phyloP scores from a whole-genome alignment of 2,797 vertebrate species.

The Trematomus bernacchii region DNA sequence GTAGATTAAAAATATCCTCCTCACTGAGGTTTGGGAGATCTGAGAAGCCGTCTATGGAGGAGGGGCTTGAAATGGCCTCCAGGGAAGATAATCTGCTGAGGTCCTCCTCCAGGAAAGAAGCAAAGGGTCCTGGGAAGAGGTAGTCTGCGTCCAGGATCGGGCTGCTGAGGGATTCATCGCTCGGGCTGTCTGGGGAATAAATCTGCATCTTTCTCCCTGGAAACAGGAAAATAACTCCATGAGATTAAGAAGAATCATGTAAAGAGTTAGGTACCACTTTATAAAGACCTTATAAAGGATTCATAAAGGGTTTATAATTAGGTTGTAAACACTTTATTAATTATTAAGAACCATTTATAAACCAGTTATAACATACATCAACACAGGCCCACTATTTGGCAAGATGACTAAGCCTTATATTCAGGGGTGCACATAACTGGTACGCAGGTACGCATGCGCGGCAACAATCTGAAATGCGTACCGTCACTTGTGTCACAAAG shows the following conservation, averaged over 20 bases:
- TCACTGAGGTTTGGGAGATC: slow-evolving; percentile 62
- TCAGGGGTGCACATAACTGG: too few relatives aligned
- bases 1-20: slow-evolving; percentile 59
- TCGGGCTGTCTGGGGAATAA: slow-evolving; percentile 86
- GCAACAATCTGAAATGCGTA: too few relatives aligned
- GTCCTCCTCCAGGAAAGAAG: slow-evolving; percentile 85
- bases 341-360: too few relatives aligned
- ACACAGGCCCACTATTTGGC: too few relatives aligned
- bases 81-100: slow-evolving; percentile 77
- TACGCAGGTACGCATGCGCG: too few relatives aligned
- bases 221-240: slow-evolving; percentile 27
- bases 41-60: slow-evolving; percentile 54
- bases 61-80: slow-evolving; percentile 64
- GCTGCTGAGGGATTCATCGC: slow-evolving; percentile 83
- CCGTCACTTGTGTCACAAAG: too few relatives aligned
- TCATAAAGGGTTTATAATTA: too few relatives aligned
- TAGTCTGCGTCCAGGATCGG: slow-evolving; percentile 83
- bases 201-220: slow-evolving; percentile 92
- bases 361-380: too few relatives aligned
- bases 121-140: slow-evolving; percentile 83
- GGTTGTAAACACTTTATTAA: too few relatives aligned
- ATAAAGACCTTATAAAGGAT: too few relatives aligned
- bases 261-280: too few relatives aligned
- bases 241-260: background rate
- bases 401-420: too few relatives aligned